phyloP scores from a whole-genome alignment of 2,888 invertebrate species.

The Perizoma affinitatum region DNA sequence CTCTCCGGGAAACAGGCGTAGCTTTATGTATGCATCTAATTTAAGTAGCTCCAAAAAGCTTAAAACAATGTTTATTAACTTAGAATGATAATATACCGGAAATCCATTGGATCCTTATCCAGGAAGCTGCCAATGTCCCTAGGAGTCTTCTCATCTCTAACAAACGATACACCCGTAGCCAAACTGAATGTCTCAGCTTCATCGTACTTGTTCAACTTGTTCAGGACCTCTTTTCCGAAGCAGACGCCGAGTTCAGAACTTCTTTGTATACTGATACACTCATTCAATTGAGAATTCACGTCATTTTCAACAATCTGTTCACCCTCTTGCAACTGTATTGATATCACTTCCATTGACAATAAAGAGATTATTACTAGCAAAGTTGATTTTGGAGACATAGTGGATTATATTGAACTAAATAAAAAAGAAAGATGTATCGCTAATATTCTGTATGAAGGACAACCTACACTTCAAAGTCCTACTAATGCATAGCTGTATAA shows the following conservation, averaged over 20 bases:
- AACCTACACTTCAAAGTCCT: too few species aligned
- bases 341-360: slow-evolving; percentile 59
- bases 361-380: slow-evolving; percentile 35
- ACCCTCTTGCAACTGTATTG: slow-evolving; percentile 70
- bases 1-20: too few species aligned
- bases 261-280: slow-evolving; percentile 67
- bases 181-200: slow-evolving; percentile 87
- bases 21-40: too few species aligned
- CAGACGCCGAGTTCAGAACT: slow-evolving; percentile 85
- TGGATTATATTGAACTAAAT: slow-evolving; percentile 4
- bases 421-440: too few species aligned
- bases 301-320: slow-evolving; percentile 64
- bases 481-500: too few species aligned
- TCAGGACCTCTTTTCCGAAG: slow-evolving; percentile 88
- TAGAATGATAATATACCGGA: slow-evolving; percentile 74
- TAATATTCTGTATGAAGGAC: too few species aligned
- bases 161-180: slow-evolving; percentile 86
- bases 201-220: slow-evolving; percentile 86
- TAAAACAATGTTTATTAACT: not conserved
- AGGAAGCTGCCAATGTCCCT: slow-evolving; percentile 87
- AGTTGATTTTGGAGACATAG: slow-evolving; percentile 39
- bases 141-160: slow-evolving; percentile 86
- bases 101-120: slow-evolving; percentile 90
- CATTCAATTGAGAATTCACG: slow-evolving; percentile 66
- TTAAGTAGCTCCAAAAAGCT: too few species aligned